Base-by-base conservation (phyloP, 2,797 vertebrate genomes). In the Sebastolobus alascanus region DNA sequence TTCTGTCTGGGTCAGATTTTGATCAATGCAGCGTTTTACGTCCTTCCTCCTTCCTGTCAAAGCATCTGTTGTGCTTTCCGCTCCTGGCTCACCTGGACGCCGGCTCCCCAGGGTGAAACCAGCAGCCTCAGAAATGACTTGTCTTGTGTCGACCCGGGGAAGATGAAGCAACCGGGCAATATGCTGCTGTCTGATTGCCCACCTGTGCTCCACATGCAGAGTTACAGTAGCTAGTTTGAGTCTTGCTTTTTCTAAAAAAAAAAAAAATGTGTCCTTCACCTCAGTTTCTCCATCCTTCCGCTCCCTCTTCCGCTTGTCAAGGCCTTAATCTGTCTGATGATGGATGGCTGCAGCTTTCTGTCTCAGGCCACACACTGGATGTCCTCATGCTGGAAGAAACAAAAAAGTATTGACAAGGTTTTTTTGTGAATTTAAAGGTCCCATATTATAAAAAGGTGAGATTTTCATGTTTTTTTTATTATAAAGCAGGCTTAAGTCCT, bases 151-250 rank as follows among this genome's bases (percentile, higher is more conserved):
- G 83, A 69, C 74, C 67, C 70, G 4, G 73, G 84, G 74, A 90
- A 68, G 71, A 89, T 79, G 77, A 84, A 87, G 86, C 82, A 84
- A 83, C 85, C 11, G 65, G 79, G 83, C 94, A 92, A 91, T 91
- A 86, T 91, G 84, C 76, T 83, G 87, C 87, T 68, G 82, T 90
- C 87, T 92, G 90, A 94, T 83, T 84, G 81, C 77, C 83, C 90
- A 91, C 89, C 90, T 90, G 90, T 90, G 89, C 83, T 85, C 82
- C 61, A 22, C 54, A 74, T 58, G 31, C 68, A 64, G 72, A 83
- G 77, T 84, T 87, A 54, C 50, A 0, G 46, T 18, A 75, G 88
- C 87, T 38, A 40, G 58, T 80, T 80, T 58, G 35, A 77, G 67
- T 82, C 73, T 77, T 73, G 59, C 63, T 68, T 81, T 58, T 83